phyloP scores from a whole-genome alignment of 1,140 invertebrate species.

The Drosophila saltans region DNA sequence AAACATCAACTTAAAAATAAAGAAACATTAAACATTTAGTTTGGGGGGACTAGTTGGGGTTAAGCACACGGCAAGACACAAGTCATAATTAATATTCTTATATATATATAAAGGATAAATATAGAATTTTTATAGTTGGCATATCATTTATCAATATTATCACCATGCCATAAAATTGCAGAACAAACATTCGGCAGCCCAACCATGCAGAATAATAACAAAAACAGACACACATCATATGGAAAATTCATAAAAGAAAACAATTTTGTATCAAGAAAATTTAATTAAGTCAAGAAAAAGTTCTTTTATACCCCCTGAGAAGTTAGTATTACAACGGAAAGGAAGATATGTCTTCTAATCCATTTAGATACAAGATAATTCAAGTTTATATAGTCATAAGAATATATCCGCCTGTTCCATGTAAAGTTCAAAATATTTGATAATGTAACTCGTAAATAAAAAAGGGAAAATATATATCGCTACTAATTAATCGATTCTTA shows the following conservation, averaged over 20 bases:
- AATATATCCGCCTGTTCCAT: too few relatives aligned
- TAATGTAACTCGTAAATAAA: too few relatives aligned
- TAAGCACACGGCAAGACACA: constrained; percentile 63
- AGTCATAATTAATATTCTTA: constrained; percentile 17
- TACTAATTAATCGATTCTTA: too few relatives aligned
- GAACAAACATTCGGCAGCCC: constrained; percentile 37
- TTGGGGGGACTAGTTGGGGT: constrained; percentile 11
- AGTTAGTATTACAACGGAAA: too few relatives aligned
- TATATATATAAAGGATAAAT: neutral
- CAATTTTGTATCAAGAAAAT: neutral
- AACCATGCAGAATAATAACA: constrained; percentile 26
- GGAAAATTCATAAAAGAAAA: constrained; percentile 7
- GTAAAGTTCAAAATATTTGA: too few relatives aligned
- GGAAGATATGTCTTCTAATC: too few relatives aligned
- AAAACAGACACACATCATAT: neutral
- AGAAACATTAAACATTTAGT: constrained; percentile 29
- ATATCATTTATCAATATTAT: constrained; percentile 22
- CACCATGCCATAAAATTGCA: constrained; percentile 46
- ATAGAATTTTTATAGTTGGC: constrained; percentile 1
- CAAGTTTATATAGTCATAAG: too few relatives aligned
- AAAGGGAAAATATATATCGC: too few relatives aligned
- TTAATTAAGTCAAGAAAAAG: neutral
- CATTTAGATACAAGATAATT: too few relatives aligned
- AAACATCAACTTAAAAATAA: constrained; percentile 40
- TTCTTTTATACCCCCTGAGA: too few relatives aligned